Conservation (phyloP, 2,113 vertebrate species). For the Alligator mississippiensis region DNA sequence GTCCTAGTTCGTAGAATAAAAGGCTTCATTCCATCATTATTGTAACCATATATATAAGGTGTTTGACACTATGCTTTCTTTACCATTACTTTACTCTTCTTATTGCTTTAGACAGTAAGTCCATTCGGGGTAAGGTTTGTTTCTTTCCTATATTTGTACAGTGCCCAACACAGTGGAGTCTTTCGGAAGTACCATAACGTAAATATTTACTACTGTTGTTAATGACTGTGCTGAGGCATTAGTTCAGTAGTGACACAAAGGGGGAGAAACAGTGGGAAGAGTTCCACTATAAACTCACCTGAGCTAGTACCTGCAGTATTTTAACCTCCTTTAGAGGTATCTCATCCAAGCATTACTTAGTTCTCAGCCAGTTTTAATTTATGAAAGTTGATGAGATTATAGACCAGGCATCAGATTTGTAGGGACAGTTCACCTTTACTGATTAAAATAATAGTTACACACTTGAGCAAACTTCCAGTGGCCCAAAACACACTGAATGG, state of each 20-base stretch:
- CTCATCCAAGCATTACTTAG: neutral
- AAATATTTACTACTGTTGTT: neutral
- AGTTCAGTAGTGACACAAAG: neutral
- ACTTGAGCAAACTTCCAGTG: too few species aligned
- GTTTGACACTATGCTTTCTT: neutral
- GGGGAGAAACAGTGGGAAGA: neutral
- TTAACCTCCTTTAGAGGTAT: neutral
- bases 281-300: neutral
- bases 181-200: neutral
- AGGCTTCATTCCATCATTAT: neutral
- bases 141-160: neutral
- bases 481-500: too few species aligned
- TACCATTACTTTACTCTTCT: neutral
- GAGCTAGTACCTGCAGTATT: neutral
- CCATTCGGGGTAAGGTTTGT: neutral
- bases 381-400: neutral
- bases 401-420: neutral
- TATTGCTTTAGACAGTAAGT: neutral
- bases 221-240: neutral
- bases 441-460: neutral
- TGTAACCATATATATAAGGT: neutral
- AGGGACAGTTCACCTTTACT: neutral
- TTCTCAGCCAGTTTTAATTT: neutral
- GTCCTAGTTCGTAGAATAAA: conserved; percentile 14
- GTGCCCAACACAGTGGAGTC: neutral